Conservation (phyloP, 2,888 invertebrate species). For the Callyntrura sp. region DNA sequence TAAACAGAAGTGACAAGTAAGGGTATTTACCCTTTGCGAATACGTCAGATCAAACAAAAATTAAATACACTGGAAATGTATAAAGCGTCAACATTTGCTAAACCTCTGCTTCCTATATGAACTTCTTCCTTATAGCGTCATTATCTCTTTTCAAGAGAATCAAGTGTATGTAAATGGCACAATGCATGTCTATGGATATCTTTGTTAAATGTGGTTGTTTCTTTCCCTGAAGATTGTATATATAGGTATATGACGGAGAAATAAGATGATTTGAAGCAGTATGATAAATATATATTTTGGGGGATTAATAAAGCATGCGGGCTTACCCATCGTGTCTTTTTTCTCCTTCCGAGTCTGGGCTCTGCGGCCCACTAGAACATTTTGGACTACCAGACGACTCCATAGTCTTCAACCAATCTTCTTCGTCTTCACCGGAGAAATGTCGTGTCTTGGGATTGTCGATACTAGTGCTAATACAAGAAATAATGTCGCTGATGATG, state of each 20-base stretch:
- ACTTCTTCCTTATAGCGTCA: not conserved
- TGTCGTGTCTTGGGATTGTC: conserved; percentile 41
- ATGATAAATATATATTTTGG: too few relatives aligned
- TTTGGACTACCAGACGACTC: conserved; percentile 77
- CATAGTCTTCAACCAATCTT: conserved; percentile 77
- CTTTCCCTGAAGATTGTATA: too few relatives aligned
- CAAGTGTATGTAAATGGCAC: too few relatives aligned
- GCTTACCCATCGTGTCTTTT: conserved; percentile 84
- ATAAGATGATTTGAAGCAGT: too few relatives aligned
- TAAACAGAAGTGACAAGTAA: not conserved
- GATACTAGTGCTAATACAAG: conserved; percentile 16
- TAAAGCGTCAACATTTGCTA: conserved; percentile 6
- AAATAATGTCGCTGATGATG: conserved; percentile 43
- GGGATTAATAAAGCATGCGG: too few relatives aligned
- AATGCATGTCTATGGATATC: too few relatives aligned
- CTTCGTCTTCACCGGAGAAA: conserved; percentile 17
- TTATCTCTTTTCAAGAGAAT: too few relatives aligned
- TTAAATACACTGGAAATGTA: conserved; percentile 47
- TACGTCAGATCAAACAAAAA: conserved; percentile 42
- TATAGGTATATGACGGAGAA: too few relatives aligned
- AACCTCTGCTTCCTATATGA: too few relatives aligned
- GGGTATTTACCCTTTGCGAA: conserved; percentile 39
- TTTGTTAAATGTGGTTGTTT: too few relatives aligned
- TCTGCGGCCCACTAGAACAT: conserved; percentile 82
- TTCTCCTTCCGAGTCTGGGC: conserved; percentile 84